These are phyloP conservation scores for Cyclura pinguis DNA, from an alignment of 2,797 vertebrate species.

Conservation along the genomic window DNA sequence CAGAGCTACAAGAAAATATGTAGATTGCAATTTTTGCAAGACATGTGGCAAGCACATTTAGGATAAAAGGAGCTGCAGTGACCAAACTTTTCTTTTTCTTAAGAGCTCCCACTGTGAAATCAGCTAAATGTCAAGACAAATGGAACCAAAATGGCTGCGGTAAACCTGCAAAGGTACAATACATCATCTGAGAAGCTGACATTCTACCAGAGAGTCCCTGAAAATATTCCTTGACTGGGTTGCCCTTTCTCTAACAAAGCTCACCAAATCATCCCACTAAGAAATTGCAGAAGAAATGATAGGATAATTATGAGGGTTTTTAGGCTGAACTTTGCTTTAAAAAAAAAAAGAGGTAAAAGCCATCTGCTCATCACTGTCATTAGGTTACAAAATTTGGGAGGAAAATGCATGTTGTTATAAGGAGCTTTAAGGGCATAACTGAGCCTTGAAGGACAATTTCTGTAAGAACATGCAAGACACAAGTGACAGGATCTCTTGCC, in stretches of 20 bases:
- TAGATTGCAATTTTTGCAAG: constrained; percentile 46
- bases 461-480: constrained; percentile 13
- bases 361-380: constrained; percentile 56
- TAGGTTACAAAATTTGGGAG: constrained; percentile 45
- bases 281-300: constrained; percentile 56
- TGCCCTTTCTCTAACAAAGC: constrained; percentile 60
- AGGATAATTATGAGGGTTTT: constrained; percentile 61
- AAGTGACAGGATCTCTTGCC: constrained; percentile 42
- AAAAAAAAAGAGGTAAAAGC: constrained; percentile 58
- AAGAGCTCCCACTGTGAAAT: constrained; percentile 29
- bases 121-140: constrained; percentile 33
- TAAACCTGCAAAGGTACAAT: constrained; percentile 38
- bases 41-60: constrained; percentile 44
- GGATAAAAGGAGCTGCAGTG: constrained; percentile 37
- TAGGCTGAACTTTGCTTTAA: constrained; percentile 51
- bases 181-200: constrained; percentile 49
- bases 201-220: constrained; percentile 37
- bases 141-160: constrained; percentile 47
- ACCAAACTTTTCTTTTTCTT: constrained; percentile 43
- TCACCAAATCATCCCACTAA: constrained; percentile 51
- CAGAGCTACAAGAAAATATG: too few relatives aligned
- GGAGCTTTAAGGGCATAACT: constrained; percentile 42
- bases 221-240: constrained; percentile 54
- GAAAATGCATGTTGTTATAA: constrained; percentile 68
- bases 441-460: constrained; percentile 45